Evolutionary conservation across 2,888 invertebrate genomes (phyloP).

Genomic region (Agapetus fuscipes): DNA sequence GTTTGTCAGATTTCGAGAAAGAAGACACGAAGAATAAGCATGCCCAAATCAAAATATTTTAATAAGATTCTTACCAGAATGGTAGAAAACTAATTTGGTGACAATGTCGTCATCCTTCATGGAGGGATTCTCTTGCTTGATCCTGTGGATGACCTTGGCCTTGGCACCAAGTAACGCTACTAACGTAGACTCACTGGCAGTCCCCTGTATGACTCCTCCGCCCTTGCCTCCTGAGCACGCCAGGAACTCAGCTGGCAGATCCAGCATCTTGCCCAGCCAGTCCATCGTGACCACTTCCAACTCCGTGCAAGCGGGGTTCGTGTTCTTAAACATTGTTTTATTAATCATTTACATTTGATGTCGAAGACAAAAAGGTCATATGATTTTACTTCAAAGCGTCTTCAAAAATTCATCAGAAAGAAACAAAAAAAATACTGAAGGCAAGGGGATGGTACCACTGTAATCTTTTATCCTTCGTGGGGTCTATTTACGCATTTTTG

Average conservation of each 20-base stretch:
- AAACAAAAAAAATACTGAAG: too few species aligned
- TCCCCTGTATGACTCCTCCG: slow-evolving; percentile 87
- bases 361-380: too few species aligned
- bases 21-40: background rate
- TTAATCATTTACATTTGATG: too few species aligned
- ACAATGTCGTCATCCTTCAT: slow-evolving; percentile 64
- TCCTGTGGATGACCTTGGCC: slow-evolving; percentile 55
- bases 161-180: slow-evolving; percentile 89
- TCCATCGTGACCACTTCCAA: slow-evolving; percentile 91
- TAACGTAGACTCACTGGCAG: slow-evolving; percentile 90
- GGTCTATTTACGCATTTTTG: too few species aligned
- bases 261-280: slow-evolving; percentile 91
- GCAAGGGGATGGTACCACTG: too few species aligned
- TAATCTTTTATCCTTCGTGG: too few species aligned
- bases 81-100: slow-evolving; percentile 76
- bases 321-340: slow-evolving; percentile 48
- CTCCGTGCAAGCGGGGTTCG: slow-evolving; percentile 93
- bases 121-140: slow-evolving; percentile 63
- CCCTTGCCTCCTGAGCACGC: slow-evolving; percentile 76
- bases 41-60: background rate
- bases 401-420: too few species aligned
- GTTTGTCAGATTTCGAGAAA: too few species aligned
- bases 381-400: too few species aligned
- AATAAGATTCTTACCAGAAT: slow-evolving; percentile 71
- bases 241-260: slow-evolving; percentile 75